Conservation (phyloP, 1,140 invertebrate species). For the Chrysoperla carnea region DNA sequence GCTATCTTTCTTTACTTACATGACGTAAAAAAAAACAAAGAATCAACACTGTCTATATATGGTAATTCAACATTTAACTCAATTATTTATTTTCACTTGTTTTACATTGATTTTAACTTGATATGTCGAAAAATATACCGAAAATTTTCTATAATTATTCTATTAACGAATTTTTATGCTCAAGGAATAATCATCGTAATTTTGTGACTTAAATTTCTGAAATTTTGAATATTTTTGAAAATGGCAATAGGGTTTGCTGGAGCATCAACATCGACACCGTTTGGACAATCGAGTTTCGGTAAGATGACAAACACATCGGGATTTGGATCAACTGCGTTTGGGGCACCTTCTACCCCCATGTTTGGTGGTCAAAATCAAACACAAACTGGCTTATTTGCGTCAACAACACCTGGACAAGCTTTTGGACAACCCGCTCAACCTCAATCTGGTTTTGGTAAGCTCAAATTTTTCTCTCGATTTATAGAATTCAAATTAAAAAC, state of each 20-base stretch:
- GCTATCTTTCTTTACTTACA: too few species aligned
- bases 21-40: too few species aligned
- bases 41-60: too few species aligned
- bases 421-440: conserved; percentile 28
- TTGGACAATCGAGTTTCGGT: conserved; percentile 12
- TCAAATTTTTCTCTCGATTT: conserved; percentile 1
- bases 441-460: conserved; percentile 21
- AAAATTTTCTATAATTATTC: too few species aligned
- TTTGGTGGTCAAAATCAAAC: conserved; percentile 10
- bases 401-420: conserved; percentile 18
- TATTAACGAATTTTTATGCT: too few species aligned
- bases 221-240: background rate
- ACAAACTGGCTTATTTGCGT: background rate
- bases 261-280: conserved; percentile 8
- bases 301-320: conserved; percentile 8
- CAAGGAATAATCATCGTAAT: background rate
- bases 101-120: too few species aligned
- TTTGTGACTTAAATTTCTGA: background rate
- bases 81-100: too few species aligned
- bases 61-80: too few species aligned
- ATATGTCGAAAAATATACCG: too few species aligned
- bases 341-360: conserved; percentile 7
- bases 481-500: background rate
- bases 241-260: conserved; percentile 9
- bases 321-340: conserved; percentile 10